Evolutionary conservation across 2,888 invertebrate genomes (phyloP), one percentile per base, ranked within the genome.

Genomic region (Laspeyria flexula): DNA sequence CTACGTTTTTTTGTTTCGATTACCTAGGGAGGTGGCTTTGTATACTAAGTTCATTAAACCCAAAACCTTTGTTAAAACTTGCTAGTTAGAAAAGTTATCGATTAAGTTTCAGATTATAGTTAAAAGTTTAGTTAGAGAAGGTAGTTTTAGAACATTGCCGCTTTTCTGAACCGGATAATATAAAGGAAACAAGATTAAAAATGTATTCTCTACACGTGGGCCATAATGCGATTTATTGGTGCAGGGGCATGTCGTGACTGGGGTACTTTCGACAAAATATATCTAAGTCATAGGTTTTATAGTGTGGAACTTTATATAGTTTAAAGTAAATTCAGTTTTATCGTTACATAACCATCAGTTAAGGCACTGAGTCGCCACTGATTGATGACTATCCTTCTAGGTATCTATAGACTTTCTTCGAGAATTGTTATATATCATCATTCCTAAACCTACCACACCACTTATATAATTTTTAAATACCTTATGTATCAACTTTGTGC

Each of bases 141-240:
- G 62, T 64, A 59, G 60, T 66, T 73, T 64, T 63, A 71, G 63
- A 60, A 65, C 68, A 65, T 66, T 71, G 69, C 60, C 76, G 79
- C 77, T 83, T 84, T 82, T 76, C 84, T 81, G 80, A 84, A 81
- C 79, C 72, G 81, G 84, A 83, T 87, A 85, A 86, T 88, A 84
- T 85, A 89, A 85, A 87, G 87, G 86, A 88, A 90, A 90, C 88
- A 87, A 86, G 91, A 91, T 91, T 91, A 91, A 90, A 91, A 90
- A 90, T 90, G 85, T 88, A 91, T 90, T 89, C 90, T 70, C 77
- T 76, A 85, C 90, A 91, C 91, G 91, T 90, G 90, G 86, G 83
- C 85, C 77, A 82, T 90, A 90, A 90, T 89, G 87, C 90, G 88
- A 90, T 90, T 90, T 90, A 89, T 90, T 85, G 86, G 84, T 80